phyloP scores from a whole-genome alignment of 2,113 vertebrate genomes.

The Microtus ochrogaster region DNA sequence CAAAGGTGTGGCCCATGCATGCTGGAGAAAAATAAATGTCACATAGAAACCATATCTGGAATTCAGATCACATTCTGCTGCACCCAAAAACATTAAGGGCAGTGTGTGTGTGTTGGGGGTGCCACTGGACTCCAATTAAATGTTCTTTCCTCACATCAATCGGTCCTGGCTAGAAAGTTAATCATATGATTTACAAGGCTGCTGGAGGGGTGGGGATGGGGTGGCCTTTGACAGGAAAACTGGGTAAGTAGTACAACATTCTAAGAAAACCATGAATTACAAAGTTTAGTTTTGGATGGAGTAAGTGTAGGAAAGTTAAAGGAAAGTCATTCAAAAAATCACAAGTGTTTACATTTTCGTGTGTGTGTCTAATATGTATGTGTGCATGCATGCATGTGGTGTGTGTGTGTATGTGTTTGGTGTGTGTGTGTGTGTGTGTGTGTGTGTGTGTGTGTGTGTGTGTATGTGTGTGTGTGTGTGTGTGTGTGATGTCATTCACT shows the following conservation, averaged over 20 bases:
- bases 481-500: neutral
- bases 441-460: neutral
- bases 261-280: constrained; percentile 60
- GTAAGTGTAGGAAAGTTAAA: constrained; percentile 43
- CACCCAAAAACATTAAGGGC: constrained; percentile 83
- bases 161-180: constrained; percentile 83
- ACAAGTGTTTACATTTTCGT: neutral
- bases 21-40: constrained; percentile 85
- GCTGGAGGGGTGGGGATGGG: constrained; percentile 50
- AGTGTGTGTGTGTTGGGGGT: constrained; percentile 68
- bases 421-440: neutral
- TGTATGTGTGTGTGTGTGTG: neutral
- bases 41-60: constrained; percentile 83
- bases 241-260: constrained; percentile 63
- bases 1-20: constrained; percentile 67
- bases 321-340: constrained; percentile 56
- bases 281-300: constrained; percentile 46
- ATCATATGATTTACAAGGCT: constrained; percentile 85
- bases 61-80: constrained; percentile 86
- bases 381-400: neutral
- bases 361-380: neutral
- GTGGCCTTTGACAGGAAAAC: constrained; percentile 68
- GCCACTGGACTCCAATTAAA: constrained; percentile 85
- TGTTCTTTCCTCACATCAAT: constrained; percentile 80
- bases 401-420: neutral